These are phyloP conservation scores for Cryptoprocta ferox DNA, from an alignment of 2,797 vertebrate genomes.

Conservation along the genomic window DNA sequence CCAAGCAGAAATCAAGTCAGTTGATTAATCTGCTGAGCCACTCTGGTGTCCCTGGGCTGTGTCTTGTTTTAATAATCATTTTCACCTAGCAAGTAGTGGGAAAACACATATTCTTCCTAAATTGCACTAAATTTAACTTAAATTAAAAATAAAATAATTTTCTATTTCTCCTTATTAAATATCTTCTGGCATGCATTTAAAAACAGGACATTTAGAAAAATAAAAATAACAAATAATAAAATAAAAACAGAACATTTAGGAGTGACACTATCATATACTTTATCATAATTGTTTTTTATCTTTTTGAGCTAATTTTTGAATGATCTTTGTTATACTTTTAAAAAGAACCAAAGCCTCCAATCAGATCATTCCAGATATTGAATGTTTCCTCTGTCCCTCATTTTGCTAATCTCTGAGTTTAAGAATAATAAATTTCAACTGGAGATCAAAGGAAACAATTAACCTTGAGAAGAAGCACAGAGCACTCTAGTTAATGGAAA, in stretches of 20 bases:
- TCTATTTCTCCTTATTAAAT: neutral
- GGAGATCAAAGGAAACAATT: slow-evolving; percentile 63
- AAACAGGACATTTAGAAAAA: neutral
- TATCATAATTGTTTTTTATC: slow-evolving; percentile 16
- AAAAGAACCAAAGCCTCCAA: neutral
- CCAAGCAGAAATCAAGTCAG: too few species aligned
- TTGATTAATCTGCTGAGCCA: too few species aligned
- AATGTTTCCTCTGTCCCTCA: neutral
- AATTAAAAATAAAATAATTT: neutral
- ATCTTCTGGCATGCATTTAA: neutral
- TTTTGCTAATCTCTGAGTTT: slow-evolving; percentile 13
- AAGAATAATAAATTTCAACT: slow-evolving; percentile 55
- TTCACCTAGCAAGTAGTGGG: neutral
- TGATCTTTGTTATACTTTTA: neutral
- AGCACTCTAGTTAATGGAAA: slow-evolving; percentile 36
- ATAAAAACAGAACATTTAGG: neutral
- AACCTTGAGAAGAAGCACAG: slow-evolving; percentile 52
- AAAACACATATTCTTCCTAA: neutral
- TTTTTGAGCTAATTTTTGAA: neutral
- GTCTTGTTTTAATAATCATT: neutral
- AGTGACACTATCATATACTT: neutral
- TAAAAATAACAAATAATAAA: too few species aligned
- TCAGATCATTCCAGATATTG: neutral
- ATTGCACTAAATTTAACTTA: neutral
- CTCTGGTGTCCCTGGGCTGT: too few species aligned